Evolutionary conservation across 2,888 invertebrate genomes (phyloP).

Genomic region (Xylocampa areola): DNA sequence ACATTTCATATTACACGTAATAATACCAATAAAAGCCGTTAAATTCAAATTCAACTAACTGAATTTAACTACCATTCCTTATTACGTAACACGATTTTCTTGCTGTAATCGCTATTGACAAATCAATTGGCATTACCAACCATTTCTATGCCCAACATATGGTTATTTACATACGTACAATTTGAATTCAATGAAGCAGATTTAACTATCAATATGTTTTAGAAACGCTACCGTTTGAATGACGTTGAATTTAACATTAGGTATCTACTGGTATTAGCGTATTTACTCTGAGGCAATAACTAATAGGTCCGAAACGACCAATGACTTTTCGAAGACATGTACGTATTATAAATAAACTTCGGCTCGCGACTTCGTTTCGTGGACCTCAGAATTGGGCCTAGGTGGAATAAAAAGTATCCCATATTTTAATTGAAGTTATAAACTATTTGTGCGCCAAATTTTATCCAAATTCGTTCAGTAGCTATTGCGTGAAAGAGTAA

Average conservation of each 20-base stretch:
- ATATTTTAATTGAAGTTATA: too few relatives aligned
- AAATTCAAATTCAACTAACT: constrained; percentile 35
- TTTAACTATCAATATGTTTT: constrained; percentile 42
- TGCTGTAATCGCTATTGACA: constrained; percentile 57
- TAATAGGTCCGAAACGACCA: too few relatives aligned
- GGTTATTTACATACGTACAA: constrained; percentile 53
- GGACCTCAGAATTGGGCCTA: too few relatives aligned
- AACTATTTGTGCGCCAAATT: too few relatives aligned
- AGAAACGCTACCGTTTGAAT: constrained; percentile 40
- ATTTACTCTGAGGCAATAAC: too few relatives aligned
- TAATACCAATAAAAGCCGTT: constrained; percentile 37
- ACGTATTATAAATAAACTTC: too few relatives aligned
- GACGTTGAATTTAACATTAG: constrained; percentile 14
- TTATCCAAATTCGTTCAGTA: too few relatives aligned
- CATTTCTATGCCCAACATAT: constrained; percentile 53
- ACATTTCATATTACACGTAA: constrained; percentile 31
- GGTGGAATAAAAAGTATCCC: too few relatives aligned
- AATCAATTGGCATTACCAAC: constrained; percentile 62
- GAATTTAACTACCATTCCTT: constrained; percentile 45
- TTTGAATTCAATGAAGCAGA: constrained; percentile 53
- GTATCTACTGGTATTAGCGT: constrained; percentile 8
- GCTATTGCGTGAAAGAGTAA: too few relatives aligned
- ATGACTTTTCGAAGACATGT: too few relatives aligned
- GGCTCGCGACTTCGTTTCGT: too few relatives aligned
- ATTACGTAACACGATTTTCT: constrained; percentile 43